These are phyloP conservation scores for Caenorhabditis japonica DNA, from an alignment of 2,888 invertebrate species.

Conservation along the genomic window DNA sequence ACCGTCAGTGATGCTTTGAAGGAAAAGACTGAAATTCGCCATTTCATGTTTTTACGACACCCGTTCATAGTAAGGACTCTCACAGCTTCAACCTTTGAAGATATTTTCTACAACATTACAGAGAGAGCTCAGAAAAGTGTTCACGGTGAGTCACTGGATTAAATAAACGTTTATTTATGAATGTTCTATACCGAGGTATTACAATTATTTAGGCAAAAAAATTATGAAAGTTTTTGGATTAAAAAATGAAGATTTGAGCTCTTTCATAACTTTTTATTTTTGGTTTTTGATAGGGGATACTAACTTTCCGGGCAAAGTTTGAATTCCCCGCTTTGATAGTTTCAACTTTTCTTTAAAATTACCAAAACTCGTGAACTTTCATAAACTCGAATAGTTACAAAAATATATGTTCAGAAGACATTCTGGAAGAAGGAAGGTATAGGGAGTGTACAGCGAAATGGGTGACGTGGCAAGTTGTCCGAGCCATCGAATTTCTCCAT, in stretches of 20 bases:
- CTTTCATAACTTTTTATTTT: too few relatives aligned
- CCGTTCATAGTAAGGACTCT: background rate
- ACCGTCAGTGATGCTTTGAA: background rate
- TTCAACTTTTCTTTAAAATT: too few relatives aligned
- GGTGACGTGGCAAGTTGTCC: background rate
- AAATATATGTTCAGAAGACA: conserved; percentile 3
- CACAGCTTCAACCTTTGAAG: background rate
- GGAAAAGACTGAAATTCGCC: background rate
- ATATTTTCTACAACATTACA: conserved; percentile 8
- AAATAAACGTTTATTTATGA: background rate
- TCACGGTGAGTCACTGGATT: background rate
- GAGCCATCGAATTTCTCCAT: conserved; percentile 15
- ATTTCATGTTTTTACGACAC: background rate
- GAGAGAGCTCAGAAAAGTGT: background rate
- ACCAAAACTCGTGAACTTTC: too few relatives aligned
- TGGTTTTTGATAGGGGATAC: too few relatives aligned
- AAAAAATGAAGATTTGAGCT: too few relatives aligned
- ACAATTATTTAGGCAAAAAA: too few relatives aligned
- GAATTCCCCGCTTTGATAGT: too few relatives aligned
- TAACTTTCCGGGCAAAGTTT: too few relatives aligned
- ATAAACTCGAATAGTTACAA: too few relatives aligned
- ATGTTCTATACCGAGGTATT: too few relatives aligned
- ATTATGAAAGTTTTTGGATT: too few relatives aligned
- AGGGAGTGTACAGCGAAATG: background rate
- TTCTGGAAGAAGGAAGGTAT: conserved; percentile 1